phyloP scores from a whole-genome alignment of 2,797 vertebrate genomes.

The Argya squamiceps region DNA sequence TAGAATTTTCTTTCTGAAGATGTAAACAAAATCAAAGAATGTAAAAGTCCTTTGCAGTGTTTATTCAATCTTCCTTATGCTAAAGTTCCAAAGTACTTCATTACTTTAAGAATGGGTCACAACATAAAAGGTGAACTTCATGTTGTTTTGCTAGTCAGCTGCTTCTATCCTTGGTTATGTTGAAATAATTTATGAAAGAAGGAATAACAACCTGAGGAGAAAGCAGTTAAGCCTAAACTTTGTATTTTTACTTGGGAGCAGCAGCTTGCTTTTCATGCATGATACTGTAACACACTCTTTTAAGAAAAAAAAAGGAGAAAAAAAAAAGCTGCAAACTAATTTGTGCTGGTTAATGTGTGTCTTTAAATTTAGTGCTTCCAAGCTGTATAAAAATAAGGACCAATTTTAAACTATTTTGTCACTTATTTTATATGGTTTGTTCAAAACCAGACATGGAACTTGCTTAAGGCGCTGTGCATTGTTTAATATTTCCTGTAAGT shows the following conservation, averaged over 20 bases:
- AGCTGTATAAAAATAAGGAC: slow-evolving; percentile 71
- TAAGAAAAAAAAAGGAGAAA: neutral
- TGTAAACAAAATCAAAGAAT: slow-evolving; percentile 73
- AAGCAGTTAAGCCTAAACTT: neutral
- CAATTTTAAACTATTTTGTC: slow-evolving; percentile 69
- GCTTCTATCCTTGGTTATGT: neutral
- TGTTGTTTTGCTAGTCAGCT: neutral
- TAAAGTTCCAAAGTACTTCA: slow-evolving; percentile 73
- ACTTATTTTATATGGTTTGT: slow-evolving; percentile 63
- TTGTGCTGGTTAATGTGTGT: slow-evolving; percentile 55
- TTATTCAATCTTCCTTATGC: slow-evolving; percentile 63
- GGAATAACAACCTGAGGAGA: neutral
- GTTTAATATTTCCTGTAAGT: slow-evolving; percentile 71
- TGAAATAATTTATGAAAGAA: neutral
- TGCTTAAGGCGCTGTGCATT: slow-evolving; percentile 67
- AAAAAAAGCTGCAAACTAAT: slow-evolving; percentile 1
- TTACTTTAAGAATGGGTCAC: slow-evolving; percentile 1
- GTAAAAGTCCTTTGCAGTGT: slow-evolving; percentile 55
- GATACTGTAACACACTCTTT: slow-evolving; percentile 9
- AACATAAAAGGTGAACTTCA: neutral
- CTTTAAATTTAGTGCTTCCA: slow-evolving; percentile 68
- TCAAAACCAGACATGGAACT: slow-evolving; percentile 54
- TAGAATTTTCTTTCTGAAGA: slow-evolving; percentile 58
- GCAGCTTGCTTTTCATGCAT: slow-evolving; percentile 57
- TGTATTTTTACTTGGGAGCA: neutral